Percentiles rank a stretch among this genome's conserved stretches.
phyloP scores from a whole-genome alignment of 2,113 vertebrate species.

The Perca schrenkii region DNA sequence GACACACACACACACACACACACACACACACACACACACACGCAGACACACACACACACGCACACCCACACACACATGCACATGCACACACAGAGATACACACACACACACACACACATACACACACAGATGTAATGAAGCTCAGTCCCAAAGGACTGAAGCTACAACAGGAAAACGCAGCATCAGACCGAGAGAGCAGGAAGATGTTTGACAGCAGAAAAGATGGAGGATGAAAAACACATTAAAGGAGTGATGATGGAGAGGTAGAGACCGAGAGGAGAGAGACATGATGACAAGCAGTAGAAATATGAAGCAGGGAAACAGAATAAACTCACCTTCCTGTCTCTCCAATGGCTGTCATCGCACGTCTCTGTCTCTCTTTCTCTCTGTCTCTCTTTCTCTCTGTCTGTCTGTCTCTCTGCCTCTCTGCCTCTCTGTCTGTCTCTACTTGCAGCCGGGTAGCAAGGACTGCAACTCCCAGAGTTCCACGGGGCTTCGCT shows the following conservation, averaged over 20 bases:
- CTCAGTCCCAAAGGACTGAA: constrained; percentile 20
- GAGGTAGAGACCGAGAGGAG: neutral
- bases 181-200: constrained; percentile 10
- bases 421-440: neutral
- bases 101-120: constrained; percentile 12
- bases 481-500: constrained; percentile 35
- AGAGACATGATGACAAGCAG: no score
- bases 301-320: no score
- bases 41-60: neutral
- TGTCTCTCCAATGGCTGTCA: constrained; percentile 44
- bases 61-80: neutral
- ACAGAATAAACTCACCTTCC: constrained; percentile 54
- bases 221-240: constrained; percentile 28
- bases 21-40: neutral
- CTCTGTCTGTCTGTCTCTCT: neutral
- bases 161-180: constrained; percentile 30
- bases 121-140: constrained; percentile 9
- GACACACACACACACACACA: neutral
- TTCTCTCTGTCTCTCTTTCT: neutral
- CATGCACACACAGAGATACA: constrained; percentile 1
- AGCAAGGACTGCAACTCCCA: constrained; percentile 47
- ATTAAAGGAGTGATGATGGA: constrained; percentile 13
- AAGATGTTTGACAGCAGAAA: constrained; percentile 1
- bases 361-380: constrained; percentile 36
- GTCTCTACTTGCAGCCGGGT: constrained; percentile 16